phyloP scores from a whole-genome alignment of 1,140 invertebrate species.

The Pemphigus obesinymphae region DNA sequence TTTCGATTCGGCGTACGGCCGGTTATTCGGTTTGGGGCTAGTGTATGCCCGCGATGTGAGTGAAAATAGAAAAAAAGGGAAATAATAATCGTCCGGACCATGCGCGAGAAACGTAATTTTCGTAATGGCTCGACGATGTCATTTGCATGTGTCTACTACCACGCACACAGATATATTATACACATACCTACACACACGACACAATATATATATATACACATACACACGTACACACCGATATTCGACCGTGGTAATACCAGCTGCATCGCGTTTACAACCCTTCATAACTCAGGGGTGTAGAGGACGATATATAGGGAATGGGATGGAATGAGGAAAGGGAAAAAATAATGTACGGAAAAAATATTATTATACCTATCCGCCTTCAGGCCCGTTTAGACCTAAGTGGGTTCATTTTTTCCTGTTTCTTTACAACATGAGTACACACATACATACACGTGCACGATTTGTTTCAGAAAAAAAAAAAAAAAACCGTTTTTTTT shows the following conservation, averaged over 20 bases:
- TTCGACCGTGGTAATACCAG: conserved; percentile 9
- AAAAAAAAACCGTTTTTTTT: conserved; percentile 13
- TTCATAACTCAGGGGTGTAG: conserved; percentile 5
- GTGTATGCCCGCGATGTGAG: neutral
- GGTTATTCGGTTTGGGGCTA: too few relatives aligned
- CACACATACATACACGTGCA: neutral
- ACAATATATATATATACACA: neutral
- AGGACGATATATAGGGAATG: neutral
- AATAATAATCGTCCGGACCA: neutral
- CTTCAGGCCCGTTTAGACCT: conserved; percentile 16
- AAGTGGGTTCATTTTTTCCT: conserved; percentile 37
- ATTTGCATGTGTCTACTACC: neutral
- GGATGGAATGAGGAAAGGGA: neutral
- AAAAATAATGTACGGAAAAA: conserved; percentile 7
- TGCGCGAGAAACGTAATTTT: conserved; percentile 5
- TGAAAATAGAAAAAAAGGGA: neutral
- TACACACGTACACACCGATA: neutral
- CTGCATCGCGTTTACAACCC: conserved; percentile 17
- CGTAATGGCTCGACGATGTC: conserved; percentile 10
- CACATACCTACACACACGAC: neutral
- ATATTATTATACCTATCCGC: conserved; percentile 14
- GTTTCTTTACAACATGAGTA: neutral
- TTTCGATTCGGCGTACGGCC: too few relatives aligned
- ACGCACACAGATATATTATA: neutral
- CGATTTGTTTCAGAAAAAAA: neutral